Evolutionary conservation across 2,888 invertebrate genomes (phyloP).

Genomic region (Cephus spinipes): DNA sequence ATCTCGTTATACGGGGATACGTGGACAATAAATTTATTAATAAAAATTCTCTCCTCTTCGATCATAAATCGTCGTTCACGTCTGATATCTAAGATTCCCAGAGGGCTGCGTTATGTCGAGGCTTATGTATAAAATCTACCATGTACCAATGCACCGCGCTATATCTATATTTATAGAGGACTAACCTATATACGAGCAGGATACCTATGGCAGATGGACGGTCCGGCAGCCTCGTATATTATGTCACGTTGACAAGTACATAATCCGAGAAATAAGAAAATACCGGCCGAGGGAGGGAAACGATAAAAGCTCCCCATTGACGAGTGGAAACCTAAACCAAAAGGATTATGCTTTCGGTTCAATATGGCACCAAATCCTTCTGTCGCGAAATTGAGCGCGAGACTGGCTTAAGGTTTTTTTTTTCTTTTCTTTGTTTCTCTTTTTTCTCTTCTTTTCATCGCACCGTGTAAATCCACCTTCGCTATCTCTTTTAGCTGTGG

Average conservation of each 20-base stretch:
- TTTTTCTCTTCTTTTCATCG: neutral
- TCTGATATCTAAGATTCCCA: conserved; percentile 17
- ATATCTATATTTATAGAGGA: neutral
- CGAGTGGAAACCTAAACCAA: neutral
- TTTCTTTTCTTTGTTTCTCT: neutral
- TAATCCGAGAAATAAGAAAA: neutral
- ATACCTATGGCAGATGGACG: neutral
- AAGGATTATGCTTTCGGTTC: neutral
- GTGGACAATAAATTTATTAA: conserved; percentile 19
- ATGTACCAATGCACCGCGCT: neutral
- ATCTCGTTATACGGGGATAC: conserved; percentile 10
- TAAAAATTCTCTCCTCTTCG: conserved; percentile 14
- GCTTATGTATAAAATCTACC: neutral
- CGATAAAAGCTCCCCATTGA: neutral
- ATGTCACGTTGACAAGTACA: neutral
- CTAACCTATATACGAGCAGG: neutral
- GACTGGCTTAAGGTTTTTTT: neutral
- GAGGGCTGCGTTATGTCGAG: neutral
- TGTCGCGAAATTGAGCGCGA: neutral
- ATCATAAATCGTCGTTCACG: conserved; percentile 19
- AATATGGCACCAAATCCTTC: neutral
- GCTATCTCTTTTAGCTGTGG: neutral
- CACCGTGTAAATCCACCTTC: neutral
- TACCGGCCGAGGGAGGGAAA: neutral
- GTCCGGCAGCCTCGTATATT: neutral